Percentiles rank a stretch among this genome's conserved stretches.
These are phyloP conservation scores for Lycaena phlaeas DNA, from an alignment of 2,888 invertebrate genomes.

Conservation along the genomic window DNA sequence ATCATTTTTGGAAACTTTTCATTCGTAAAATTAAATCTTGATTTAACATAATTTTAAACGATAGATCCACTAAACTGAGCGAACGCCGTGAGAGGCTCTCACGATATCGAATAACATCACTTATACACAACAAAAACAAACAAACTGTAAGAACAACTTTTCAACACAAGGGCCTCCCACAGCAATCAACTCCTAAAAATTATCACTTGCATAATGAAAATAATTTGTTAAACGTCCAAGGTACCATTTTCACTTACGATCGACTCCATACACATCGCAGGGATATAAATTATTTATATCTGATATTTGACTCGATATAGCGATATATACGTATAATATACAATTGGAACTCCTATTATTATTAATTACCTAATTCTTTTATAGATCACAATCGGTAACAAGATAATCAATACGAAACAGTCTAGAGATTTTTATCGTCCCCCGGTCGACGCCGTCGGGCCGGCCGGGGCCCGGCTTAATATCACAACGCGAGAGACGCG, in stretches of 20 bases:
- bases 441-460: too few species aligned
- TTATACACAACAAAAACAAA: constrained; percentile 13
- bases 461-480: constrained; percentile 14
- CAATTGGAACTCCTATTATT: constrained; percentile 73
- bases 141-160: constrained; percentile 13
- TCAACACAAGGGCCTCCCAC: constrained; percentile 11
- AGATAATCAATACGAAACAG: constrained; percentile 50
- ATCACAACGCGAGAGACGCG: constrained; percentile 21
- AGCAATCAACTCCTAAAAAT: constrained; percentile 13
- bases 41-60: constrained; percentile 15
- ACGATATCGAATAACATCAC: constrained; percentile 13
- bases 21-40: too few species aligned
- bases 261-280: constrained; percentile 20
- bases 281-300: constrained; percentile 23
- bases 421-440: constrained; percentile 36
- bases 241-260: constrained; percentile 19
- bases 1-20: constrained; percentile 1
- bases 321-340: constrained; percentile 66
- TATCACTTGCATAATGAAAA: constrained; percentile 22
- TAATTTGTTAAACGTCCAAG: constrained; percentile 20
- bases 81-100: constrained; percentile 11
- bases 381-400: constrained; percentile 70
- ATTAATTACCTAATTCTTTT: constrained; percentile 66
- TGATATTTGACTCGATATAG: constrained; percentile 45
- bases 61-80: constrained; percentile 21